Conservation (phyloP, 2,888 invertebrate genomes). For the Malthinus flaveolus region DNA sequence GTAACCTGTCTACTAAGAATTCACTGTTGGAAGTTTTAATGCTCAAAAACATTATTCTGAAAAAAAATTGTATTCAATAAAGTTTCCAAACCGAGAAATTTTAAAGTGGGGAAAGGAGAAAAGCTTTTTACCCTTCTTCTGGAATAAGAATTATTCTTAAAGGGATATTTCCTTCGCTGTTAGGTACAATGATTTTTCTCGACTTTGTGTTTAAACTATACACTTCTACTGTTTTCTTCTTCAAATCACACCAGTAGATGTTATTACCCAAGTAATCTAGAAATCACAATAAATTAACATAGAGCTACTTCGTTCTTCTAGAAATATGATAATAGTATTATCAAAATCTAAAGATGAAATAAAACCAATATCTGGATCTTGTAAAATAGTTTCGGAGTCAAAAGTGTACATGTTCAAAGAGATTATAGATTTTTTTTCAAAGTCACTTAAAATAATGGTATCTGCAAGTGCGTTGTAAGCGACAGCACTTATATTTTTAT, state of each 20-base stretch:
- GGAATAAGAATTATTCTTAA: slow-evolving; percentile 70
- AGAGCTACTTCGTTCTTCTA: neutral
- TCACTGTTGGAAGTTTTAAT: too few species aligned
- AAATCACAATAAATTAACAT: neutral
- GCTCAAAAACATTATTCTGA: too few species aligned
- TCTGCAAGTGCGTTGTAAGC: slow-evolving; percentile 66
- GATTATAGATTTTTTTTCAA: slow-evolving; percentile 53
- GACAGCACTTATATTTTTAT: slow-evolving; percentile 65
- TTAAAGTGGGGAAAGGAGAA: slow-evolving; percentile 14
- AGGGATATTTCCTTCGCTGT: slow-evolving; percentile 63
- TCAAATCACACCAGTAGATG: slow-evolving; percentile 73
- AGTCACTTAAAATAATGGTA: slow-evolving; percentile 59
- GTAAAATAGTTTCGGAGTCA: slow-evolving; percentile 5
- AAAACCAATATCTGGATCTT: neutral
- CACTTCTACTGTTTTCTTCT: slow-evolving; percentile 65
- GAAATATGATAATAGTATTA: slow-evolving; percentile 42
- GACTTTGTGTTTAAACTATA: slow-evolving; percentile 63
- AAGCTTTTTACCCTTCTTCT: slow-evolving; percentile 60
- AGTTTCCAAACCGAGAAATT: neutral
- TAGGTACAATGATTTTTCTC: slow-evolving; percentile 64
- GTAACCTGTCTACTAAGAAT: neutral
- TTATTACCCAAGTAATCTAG: slow-evolving; percentile 72
- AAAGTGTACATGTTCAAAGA: slow-evolving; percentile 50
- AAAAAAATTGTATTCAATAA: neutral
- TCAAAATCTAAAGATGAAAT: slow-evolving; percentile 64